Base-by-base conservation (phyloP, 2,797 vertebrate genomes). In the Stomatorhinus walkeri region DNA sequence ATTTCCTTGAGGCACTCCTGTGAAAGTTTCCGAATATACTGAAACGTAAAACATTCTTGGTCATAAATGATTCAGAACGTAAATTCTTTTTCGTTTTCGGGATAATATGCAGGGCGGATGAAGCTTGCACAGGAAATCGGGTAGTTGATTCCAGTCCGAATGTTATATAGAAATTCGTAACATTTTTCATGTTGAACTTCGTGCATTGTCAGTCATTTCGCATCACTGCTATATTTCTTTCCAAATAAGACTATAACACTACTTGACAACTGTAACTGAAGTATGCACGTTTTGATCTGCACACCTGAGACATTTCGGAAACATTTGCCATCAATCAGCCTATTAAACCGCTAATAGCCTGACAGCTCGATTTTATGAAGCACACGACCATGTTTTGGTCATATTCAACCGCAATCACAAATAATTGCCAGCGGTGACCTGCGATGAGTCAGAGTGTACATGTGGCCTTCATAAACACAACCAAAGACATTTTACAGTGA, bases 341-440 rank as follows among this genome's bases (percentile, higher is more conserved):
- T 22, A 40, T 56, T 54, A 79, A 87, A 56, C 85, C 24, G 48
- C 83, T 85, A 85, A 85, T 85, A 85, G 83, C 83, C 43, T 28
- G 43, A 85, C 83, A 85, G 52, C 49, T 85, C 10, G 48, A 85
- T 85, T 85, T 85, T 85, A 85, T 49, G 49, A 85, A 85, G 49
- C 83, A 52, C 36, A 43, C 36, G 9, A 49, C n/a, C 49, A 51
- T 52, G 46, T 52, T 85, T 51, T 49, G 48, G 46, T 51, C 83
- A 51, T 85, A 85, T 85, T 85, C 49, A 51, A 85, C 83, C 83
- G 4, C 83, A 85, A 46, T 28, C 48, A 0, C 28, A 52, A 51
- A 85, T 85, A 85, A 24, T 46, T 85, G 83, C 46, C 83, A 28
- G 48, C 12, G 83, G 83, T 49, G 83, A 85, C 72, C 72, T 79